These are phyloP conservation scores for Drosophila truncata DNA, from an alignment of 1,140 invertebrate species.

Conservation along the genomic window DNA sequence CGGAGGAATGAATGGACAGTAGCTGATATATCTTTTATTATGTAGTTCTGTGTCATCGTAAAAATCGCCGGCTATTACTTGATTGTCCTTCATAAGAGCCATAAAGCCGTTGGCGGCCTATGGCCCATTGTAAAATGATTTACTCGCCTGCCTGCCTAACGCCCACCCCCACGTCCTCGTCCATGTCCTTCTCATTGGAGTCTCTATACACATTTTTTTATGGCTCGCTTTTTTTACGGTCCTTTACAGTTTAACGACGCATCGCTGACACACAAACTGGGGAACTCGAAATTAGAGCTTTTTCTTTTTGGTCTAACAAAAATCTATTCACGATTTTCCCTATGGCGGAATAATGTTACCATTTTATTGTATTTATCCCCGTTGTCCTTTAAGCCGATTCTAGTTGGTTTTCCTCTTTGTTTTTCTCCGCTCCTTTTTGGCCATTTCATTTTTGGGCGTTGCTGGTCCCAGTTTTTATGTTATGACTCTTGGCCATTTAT, in stretches of 20 bases:
- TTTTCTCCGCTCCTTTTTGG: conserved; percentile 7
- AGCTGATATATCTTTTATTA: conserved; percentile 80
- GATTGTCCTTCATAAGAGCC: conserved; percentile 79
- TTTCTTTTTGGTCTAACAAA: not conserved
- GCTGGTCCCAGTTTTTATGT: conserved; percentile 66
- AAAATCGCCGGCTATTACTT: conserved; percentile 80
- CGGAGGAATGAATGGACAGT: conserved; percentile 23
- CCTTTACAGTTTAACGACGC: conserved; percentile 82
- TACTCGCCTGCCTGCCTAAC: conserved; percentile 64
- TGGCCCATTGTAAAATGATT: conserved; percentile 79
- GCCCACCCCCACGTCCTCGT: not conserved
- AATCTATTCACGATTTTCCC: conserved; percentile 76
- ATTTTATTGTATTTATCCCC: conserved; percentile 70
- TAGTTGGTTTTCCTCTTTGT: conserved; percentile 40
- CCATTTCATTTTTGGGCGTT: conserved; percentile 68
- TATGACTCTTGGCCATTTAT: conserved; percentile 62
- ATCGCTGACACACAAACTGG: conserved; percentile 72
- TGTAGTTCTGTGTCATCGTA: conserved; percentile 81
- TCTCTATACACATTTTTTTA: conserved; percentile 64
- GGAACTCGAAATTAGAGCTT: conserved; percentile 13
- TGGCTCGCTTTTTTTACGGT: conserved; percentile 71
- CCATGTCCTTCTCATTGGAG: conserved; percentile 2
- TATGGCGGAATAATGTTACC: conserved; percentile 58
- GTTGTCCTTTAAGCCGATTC: conserved; percentile 48
- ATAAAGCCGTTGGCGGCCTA: conserved; percentile 70